These are phyloP conservation scores for Reticulitermes speratus DNA, from an alignment of 1,140 invertebrate species.

Conservation along the genomic window DNA sequence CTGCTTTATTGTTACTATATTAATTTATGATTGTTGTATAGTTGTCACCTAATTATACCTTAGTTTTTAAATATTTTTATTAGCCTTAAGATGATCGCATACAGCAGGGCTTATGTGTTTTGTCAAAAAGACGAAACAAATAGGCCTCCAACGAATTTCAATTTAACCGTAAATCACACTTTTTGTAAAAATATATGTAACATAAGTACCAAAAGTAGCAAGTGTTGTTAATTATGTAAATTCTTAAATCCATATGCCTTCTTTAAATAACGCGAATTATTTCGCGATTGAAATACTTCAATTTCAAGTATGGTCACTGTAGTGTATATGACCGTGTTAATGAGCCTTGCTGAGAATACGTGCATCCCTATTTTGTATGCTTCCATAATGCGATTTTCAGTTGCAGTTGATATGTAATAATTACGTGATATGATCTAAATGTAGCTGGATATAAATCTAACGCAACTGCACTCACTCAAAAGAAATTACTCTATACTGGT, in stretches of 20 bases:
- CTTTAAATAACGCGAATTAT: not conserved
- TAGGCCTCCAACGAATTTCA: not conserved
- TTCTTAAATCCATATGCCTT: not conserved
- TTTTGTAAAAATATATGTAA: conserved; percentile 3
- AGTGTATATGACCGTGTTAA: not conserved
- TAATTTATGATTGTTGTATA: conserved; percentile 15
- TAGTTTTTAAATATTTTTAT: not conserved
- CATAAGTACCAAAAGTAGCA: not conserved
- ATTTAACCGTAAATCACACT: not conserved
- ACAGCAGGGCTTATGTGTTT: not conserved
- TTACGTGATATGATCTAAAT: not conserved
- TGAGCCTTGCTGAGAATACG: not conserved
- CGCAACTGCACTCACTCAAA: too few relatives aligned
- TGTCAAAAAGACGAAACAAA: not conserved
- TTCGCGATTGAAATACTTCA: not conserved
- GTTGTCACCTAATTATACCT: not conserved
- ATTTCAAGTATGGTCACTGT: not conserved
- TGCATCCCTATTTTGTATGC: not conserved
- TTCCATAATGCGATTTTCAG: not conserved
- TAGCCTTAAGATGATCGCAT: not conserved
- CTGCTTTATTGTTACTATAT: not conserved
- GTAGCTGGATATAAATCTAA: too few relatives aligned
- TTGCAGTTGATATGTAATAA: not conserved
- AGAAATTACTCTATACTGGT: too few relatives aligned
- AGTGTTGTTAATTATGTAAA: not conserved